These are phyloP conservation scores for Microdon myrmicae DNA, from an alignment of 2,888 invertebrate species.

Conservation along the genomic window DNA sequence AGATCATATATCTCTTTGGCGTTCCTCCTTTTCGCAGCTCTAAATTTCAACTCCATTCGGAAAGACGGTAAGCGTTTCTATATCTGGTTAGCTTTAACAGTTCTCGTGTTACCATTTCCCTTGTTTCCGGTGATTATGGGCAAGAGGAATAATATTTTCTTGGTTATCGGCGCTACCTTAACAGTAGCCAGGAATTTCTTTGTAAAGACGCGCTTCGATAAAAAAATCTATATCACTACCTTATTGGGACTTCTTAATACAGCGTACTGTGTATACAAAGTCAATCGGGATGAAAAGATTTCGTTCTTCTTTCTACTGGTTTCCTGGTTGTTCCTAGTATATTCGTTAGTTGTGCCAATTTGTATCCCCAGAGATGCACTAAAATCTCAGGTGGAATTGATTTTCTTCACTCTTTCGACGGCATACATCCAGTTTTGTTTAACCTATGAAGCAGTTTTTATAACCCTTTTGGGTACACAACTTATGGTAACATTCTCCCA, in stretches of 20 bases:
- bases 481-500: conserved; percentile 53
- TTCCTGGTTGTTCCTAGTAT: conserved; percentile 71
- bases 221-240: conserved; percentile 53
- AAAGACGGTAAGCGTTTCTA: conserved; percentile 56
- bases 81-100: conserved; percentile 67
- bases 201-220: conserved; percentile 42
- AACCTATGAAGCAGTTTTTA: conserved; percentile 83
- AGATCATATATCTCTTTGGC: conserved; percentile 59
- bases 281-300: conserved; percentile 67
- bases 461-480: conserved; percentile 67
- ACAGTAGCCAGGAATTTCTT: conserved; percentile 53
- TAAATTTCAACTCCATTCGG: conserved; percentile 51
- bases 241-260: conserved; percentile 55
- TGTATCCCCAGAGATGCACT: conserved; percentile 53
- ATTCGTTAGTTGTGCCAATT: conserved; percentile 54
- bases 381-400: conserved; percentile 68
- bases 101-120: conserved; percentile 78
- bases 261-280: conserved; percentile 56
- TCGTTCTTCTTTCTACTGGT: conserved; percentile 69
- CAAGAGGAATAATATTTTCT: conserved; percentile 67
- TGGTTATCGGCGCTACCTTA: conserved; percentile 56
- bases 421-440: conserved; percentile 76
- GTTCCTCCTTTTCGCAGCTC: conserved; percentile 57
- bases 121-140: conserved; percentile 79
- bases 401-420: conserved; percentile 72